phyloP scores from a whole-genome alignment of 2,113 vertebrate species.

The Gadus chalcogrammus region DNA sequence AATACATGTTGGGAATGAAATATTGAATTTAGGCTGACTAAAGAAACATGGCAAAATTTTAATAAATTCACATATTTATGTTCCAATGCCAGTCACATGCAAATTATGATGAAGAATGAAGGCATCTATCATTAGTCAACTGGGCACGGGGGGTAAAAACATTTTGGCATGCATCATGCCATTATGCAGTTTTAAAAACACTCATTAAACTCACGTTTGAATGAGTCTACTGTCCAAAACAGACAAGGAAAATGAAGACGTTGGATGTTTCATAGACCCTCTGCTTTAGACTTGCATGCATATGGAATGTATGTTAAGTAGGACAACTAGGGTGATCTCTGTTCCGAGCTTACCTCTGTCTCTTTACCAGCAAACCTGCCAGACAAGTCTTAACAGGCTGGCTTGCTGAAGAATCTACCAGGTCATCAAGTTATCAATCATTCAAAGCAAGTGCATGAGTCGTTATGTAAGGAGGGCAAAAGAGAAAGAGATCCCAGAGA shows the following conservation, averaged over 20 bases:
- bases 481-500: constrained; percentile 19
- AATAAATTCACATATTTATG: neutral
- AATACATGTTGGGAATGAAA: neutral
- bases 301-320: constrained; percentile 23
- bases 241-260: neutral
- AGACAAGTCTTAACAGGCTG: constrained; percentile 33
- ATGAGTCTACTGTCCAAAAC: neutral
- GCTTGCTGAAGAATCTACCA: constrained; percentile 57
- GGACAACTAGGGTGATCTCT: constrained; percentile 21
- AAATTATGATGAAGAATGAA: constrained; percentile 3
- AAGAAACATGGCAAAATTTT: constrained; percentile 25
- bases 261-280: constrained; percentile 1
- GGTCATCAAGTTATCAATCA: constrained; percentile 53
- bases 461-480: constrained; percentile 33
- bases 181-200: neutral
- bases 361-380: constrained; percentile 4
- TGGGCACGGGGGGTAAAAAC: constrained; percentile 6
- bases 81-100: constrained; percentile 13
- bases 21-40: constrained; percentile 6
- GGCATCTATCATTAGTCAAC: neutral
- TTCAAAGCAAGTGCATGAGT: constrained; percentile 54
- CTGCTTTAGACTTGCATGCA: constrained; percentile 38
- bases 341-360: constrained; percentile 60
- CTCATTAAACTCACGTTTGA: constrained; percentile 12
- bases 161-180: constrained; percentile 13